A percentile compares a stretch with the other conserved stretches of the same genome.
These are phyloP conservation scores for Leguminivora glycinivorella DNA, from an alignment of 1,140 invertebrate genomes.

Conservation along the genomic window DNA sequence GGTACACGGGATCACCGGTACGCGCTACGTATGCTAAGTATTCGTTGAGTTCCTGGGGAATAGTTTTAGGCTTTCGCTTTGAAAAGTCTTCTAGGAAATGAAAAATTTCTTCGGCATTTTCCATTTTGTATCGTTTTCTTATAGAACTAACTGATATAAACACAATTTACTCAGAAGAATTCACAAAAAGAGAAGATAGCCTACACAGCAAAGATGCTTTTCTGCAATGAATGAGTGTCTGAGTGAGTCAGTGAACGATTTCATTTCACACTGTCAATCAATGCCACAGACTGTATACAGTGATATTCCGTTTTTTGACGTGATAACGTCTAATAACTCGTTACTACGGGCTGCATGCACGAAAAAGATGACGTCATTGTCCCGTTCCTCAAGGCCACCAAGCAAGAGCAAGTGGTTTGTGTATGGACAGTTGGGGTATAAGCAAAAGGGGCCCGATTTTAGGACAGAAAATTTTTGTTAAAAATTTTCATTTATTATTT, in stretches of 20 bases:
- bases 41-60: conserved; percentile 93
- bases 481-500: too few relatives aligned
- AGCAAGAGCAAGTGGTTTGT: too few relatives aligned
- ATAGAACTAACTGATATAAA: conserved; percentile 16
- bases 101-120: conserved; percentile 91
- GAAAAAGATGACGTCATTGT: too few relatives aligned
- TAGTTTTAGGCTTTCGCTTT: conserved; percentile 88
- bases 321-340: too few relatives aligned
- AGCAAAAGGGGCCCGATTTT: too few relatives aligned
- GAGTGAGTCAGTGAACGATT: conserved; percentile 4
- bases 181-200: conserved; percentile 13
- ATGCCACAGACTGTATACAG: neutral
- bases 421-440: too few relatives aligned
- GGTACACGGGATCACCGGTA: conserved; percentile 96
- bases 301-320: neutral
- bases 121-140: conserved; percentile 79
- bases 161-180: neutral
- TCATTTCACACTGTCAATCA: neutral
- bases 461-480: too few relatives aligned
- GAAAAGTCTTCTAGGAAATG: conserved; percentile 91
- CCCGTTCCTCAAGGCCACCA: too few relatives aligned
- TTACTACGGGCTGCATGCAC: too few relatives aligned
- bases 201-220: neutral
- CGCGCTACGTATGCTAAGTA: conserved; percentile 94
- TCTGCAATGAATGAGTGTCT: conserved; percentile 2